A percentile compares a stretch with the other conserved stretches of the same genome.
Conservation (phyloP, 2,113 vertebrate species). For the Bothrops jararaca region DNA sequence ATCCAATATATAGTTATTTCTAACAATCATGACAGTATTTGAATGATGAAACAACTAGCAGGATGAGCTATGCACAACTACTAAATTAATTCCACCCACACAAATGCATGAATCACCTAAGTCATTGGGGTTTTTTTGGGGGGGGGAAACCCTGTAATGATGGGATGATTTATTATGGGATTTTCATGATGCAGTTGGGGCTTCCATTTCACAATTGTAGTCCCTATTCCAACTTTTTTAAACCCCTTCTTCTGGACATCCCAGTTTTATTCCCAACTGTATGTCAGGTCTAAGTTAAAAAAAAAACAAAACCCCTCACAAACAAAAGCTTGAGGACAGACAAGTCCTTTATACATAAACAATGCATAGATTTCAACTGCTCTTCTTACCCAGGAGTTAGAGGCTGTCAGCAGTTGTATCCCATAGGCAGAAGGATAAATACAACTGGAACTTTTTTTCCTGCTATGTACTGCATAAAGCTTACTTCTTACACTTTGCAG, state of each 20-base stretch:
- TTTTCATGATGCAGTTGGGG: neutral
- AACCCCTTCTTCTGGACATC: neutral
- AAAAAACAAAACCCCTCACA: neutral
- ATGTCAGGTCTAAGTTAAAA: neutral
- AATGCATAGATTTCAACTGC: neutral
- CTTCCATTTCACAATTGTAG: neutral
- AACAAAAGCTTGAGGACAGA: neutral
- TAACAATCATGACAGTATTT: conserved; percentile 23
- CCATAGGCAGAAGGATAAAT: neutral
- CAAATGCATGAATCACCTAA: conserved; percentile 33
- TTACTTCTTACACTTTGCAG: neutral
- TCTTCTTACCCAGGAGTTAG: neutral
- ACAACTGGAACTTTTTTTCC: neutral
- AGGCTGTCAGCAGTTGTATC: neutral
- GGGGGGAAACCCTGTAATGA: neutral
- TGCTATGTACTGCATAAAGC: neutral
- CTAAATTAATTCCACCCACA: neutral
- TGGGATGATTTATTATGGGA: neutral
- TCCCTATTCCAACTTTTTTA: neutral
- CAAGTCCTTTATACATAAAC: neutral
- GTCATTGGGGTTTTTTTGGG: neutral
- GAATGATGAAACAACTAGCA: conserved; percentile 7
- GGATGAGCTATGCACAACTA: conserved; percentile 24
- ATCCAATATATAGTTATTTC: neutral
- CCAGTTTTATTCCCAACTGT: neutral